These are phyloP conservation scores for Otolemur crassicaudatus DNA, from an alignment of 2,797 vertebrate species.

Conservation along the genomic window DNA sequence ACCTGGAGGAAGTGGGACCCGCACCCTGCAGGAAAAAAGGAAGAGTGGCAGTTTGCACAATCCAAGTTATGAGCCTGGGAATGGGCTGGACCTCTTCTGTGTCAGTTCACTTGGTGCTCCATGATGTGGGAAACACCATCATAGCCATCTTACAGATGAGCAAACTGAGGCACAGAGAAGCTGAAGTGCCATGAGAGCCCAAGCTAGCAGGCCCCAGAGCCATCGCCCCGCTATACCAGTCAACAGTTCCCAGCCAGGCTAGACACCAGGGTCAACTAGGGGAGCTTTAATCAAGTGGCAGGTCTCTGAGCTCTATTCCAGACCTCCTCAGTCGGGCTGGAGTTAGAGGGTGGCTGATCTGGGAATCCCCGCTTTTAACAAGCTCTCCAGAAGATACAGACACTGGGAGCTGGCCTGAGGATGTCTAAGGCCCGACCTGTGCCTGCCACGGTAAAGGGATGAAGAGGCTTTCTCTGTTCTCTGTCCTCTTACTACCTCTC, in stretches of 20 bases:
- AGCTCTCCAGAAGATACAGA: neutral
- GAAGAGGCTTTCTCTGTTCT: rapidly evolving
- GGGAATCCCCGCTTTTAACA: neutral
- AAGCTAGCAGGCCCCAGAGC: neutral
- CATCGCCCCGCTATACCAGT: neutral
- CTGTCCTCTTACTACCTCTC: neutral
- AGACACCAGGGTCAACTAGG: rapidly evolving
- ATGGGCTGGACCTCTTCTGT: rapidly evolving
- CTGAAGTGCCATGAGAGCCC: neutral
- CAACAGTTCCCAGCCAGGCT: neutral
- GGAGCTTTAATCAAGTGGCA: neutral
- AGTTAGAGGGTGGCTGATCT: neutral
- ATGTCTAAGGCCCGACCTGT: neutral
- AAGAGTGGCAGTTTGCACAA: rapidly evolving
- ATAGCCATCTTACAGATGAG: neutral
- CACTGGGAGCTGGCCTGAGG: neutral
- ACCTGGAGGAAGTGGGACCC: neutral
- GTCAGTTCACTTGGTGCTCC: neutral
- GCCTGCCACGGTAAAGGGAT: rapidly evolving
- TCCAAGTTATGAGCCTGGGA: rapidly evolving
- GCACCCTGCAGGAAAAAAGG: no score
- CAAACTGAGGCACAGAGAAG: neutral
- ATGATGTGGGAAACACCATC: rapidly evolving
- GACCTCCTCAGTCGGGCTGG: neutral
- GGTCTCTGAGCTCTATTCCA: no score